Conservation (phyloP, 2,113 vertebrate genomes). For the Reinhardtius hippoglossoides region DNA sequence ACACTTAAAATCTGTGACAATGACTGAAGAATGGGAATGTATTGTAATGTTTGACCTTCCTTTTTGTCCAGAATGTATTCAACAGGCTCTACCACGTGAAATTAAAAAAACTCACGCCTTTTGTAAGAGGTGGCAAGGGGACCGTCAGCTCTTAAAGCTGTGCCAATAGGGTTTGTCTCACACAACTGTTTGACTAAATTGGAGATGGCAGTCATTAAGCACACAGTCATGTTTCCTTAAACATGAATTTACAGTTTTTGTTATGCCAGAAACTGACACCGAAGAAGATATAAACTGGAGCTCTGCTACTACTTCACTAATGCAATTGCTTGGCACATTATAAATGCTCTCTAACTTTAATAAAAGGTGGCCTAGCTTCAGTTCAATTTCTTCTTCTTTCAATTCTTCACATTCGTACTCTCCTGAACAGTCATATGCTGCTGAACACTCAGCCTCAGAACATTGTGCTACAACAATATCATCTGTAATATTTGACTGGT, state of each 20-base stretch:
- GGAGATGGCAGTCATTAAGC: not conserved
- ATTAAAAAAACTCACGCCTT: conserved; percentile 11
- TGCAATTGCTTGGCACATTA: conserved; percentile 3
- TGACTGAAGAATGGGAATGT: conserved; percentile 35
- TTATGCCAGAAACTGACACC: not conserved
- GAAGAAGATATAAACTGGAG: conserved; percentile 10
- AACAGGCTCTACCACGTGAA: conserved; percentile 22
- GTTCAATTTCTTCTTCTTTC: no score
- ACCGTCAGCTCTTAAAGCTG: conserved; percentile 19
- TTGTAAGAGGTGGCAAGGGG: conserved; percentile 19
- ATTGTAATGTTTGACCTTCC: conserved; percentile 15
- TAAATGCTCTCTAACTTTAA: not conserved
- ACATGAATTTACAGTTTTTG: not conserved
- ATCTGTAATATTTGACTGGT: conserved; percentile 7
- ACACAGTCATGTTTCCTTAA: not conserved
- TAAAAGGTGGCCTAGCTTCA: conserved; percentile 2
- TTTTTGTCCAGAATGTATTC: conserved; percentile 33
- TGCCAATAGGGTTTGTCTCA: conserved; percentile 2
- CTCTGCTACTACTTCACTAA: not conserved
- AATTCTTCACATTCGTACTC: not conserved
- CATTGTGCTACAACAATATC: conserved; percentile 14
- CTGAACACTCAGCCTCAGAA: not conserved
- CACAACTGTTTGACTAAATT: conserved; percentile 22
- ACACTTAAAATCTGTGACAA: conserved; percentile 18
- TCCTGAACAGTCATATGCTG: not conserved